A percentile compares a stretch with the other conserved stretches of the same genome.
These are phyloP conservation scores for Orcinus orca DNA, from an alignment of 2,113 vertebrate genomes.

Conservation along the genomic window DNA sequence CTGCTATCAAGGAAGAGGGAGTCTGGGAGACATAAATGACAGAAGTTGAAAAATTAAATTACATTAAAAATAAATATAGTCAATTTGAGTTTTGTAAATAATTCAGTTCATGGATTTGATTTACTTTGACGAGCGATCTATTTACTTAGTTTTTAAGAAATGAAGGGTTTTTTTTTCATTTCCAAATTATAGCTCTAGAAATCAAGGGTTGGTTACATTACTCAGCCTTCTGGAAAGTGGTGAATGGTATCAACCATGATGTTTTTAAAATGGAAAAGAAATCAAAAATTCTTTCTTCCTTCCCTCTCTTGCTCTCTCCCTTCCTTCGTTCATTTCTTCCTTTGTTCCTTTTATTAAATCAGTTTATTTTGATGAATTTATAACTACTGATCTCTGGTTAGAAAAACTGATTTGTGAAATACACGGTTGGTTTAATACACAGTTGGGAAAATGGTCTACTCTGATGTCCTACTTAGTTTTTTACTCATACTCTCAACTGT, in stretches of 20 bases:
- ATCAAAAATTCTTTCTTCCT: not conserved
- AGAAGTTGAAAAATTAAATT: conserved; percentile 30
- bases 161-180: not conserved
- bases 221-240: not conserved
- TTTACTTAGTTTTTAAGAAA: conserved; percentile 36
- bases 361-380: conserved; percentile 5
- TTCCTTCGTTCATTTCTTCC: not conserved
- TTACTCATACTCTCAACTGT: not conserved
- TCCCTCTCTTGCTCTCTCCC: not conserved
- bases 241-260: not conserved
- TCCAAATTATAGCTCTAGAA: not conserved
- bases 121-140: not conserved
- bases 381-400: not conserved
- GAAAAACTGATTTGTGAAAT: not conserved
- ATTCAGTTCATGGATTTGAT: not conserved
- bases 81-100: conserved; percentile 16
- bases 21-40: not conserved
- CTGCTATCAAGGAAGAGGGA: not conserved
- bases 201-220: not conserved
- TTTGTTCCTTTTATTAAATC: not conserved
- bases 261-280: not conserved
- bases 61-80: not conserved
- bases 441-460: not conserved
- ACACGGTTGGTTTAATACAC: not conserved
- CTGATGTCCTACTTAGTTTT: not conserved